A percentile compares a stretch with the other conserved stretches of the same genome.
Conservation (phyloP, 2,113 vertebrate species). For the Charina bottae region DNA sequence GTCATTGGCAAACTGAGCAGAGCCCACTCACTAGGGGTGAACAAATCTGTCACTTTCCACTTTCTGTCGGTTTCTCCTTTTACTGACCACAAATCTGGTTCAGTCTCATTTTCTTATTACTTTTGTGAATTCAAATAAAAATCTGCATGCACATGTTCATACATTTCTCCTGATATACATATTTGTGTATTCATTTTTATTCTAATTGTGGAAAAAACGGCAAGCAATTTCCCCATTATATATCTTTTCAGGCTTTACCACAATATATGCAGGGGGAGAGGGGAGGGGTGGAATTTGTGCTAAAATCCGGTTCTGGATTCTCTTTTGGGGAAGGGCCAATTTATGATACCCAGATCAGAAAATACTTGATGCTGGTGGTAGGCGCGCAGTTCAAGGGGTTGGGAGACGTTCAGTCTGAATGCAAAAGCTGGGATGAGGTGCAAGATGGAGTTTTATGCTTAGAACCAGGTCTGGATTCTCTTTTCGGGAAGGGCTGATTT, state of each 20-base stretch:
- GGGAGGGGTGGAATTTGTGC: too few relatives aligned
- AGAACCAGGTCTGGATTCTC: not conserved
- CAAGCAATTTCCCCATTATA: too few relatives aligned
- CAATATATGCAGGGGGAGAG: too few relatives aligned
- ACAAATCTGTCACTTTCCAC: not conserved
- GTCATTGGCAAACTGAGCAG: not conserved
- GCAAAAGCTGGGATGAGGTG: not conserved
- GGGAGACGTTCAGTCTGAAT: not conserved
- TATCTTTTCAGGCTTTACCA: too few relatives aligned
- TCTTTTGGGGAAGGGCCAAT: not conserved
- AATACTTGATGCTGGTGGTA: not conserved
- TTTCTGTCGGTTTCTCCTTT: not conserved
- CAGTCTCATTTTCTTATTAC: not conserved
- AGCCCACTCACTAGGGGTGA: not conserved
- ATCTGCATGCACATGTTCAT: not conserved
- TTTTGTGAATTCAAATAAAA: not conserved
- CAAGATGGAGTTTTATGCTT: not conserved
- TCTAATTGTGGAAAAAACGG: too few relatives aligned
- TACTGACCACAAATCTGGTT: not conserved
- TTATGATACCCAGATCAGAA: not conserved
- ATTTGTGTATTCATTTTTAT: too few relatives aligned
- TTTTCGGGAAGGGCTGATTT: too few relatives aligned
- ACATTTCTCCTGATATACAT: not conserved
- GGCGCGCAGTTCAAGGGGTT: not conserved
- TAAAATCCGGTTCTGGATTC: too few relatives aligned